Conservation (phyloP, 2,888 invertebrate species). For the Andrena praecox region DNA sequence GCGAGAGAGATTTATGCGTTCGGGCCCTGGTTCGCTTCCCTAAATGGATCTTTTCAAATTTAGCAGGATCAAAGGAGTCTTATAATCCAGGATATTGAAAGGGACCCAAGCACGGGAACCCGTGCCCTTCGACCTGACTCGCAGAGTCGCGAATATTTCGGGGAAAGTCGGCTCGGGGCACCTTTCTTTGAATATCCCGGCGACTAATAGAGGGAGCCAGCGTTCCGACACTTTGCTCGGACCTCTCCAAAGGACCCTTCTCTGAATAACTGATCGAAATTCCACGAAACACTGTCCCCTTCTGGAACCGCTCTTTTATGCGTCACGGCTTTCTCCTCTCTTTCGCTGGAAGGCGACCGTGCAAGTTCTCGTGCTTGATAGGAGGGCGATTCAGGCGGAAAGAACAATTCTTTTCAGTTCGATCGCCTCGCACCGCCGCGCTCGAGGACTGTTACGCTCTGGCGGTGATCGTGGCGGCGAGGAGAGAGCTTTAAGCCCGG, state of each 20-base stretch:
- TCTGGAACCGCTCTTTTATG: constrained; percentile 38
- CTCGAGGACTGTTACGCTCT: constrained; percentile 65
- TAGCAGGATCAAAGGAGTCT: neutral
- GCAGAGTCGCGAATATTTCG: too few relatives aligned
- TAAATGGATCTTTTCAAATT: neutral
- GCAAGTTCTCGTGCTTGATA: constrained; percentile 53
- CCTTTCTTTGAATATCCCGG: too few relatives aligned
- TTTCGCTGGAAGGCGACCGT: neutral
- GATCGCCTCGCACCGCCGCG: constrained; percentile 53
- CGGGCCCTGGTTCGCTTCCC: neutral
- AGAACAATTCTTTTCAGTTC: constrained; percentile 69
- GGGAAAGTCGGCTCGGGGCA: too few relatives aligned
- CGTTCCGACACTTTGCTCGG: neutral
- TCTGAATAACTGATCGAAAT: constrained; percentile 50
- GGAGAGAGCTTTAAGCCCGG: constrained; percentile 64
- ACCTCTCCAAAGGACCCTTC: neutral
- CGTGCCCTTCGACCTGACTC: too few relatives aligned
- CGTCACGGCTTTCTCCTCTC: constrained; percentile 10
- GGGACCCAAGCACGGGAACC: too few relatives aligned
- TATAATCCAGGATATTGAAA: neutral
- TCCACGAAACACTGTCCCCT: constrained; percentile 37
- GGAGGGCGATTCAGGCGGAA: constrained; percentile 53
- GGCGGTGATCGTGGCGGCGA: constrained; percentile 54
- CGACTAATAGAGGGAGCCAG: too few relatives aligned
- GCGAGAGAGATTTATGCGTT: neutral